Evolutionary conservation across 2,888 invertebrate genomes (phyloP), one percentile per base, ranked within the genome.

Genomic region (Sycophila texana): DNA sequence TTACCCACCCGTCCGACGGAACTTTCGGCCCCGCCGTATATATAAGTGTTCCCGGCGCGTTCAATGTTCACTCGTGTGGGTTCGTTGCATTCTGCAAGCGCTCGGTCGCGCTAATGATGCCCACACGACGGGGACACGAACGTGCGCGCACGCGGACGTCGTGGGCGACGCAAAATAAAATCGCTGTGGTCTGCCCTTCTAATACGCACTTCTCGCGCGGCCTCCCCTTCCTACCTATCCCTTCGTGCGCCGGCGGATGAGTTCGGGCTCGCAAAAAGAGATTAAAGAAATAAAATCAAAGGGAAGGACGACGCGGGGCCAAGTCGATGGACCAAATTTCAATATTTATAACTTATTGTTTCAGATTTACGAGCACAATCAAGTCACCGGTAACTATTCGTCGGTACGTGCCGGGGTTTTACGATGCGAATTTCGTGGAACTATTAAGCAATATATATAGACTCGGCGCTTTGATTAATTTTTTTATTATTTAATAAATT

Each of bases 341-440:
- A 89, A 89, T 89, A 90, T 90, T 89, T 89, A 89, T 89, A 88
- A 89, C 87, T 88, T 89, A 89, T 89, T 88, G 88, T 89, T 84
- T 87, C 85, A 84, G 86, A 87, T 86, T 87, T 86, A 85, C 85
- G 84, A 84, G 83, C 81, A 85, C 84, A 85, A 85, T 85, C 82
- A 84, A 82, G 26, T 30, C 51, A 51, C 30, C 14, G 20, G 58
- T 10, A 39, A 39, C 39, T 39, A 39, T 39, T 39, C 7, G 39
- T 7, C 39, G 39, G 39, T 39, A 39, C 39, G 39, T 39, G 39
- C 16, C 39, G 10, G 10, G 39, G 39, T 39, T 39, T 39, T 39
- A 39, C 39, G 39, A 39, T 10, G 39, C 39, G 39, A 39, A 39
- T 39, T 39, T 39, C 39, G 39, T 10, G 10, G 39, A 39, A 39